A percentile compares a stretch with the other conserved stretches of the same genome.
Evolutionary conservation across 1,140 invertebrate genomes (phyloP).

Genomic region (Drosophila melanogaster): Release_6_plus_ISO1_MT NT_033777.3:29117501-29118000

Average conservation of each 20-base stretch:
- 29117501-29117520: constrained; percentile 84
- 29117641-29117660: constrained; percentile 89
- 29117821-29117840: constrained; percentile 73
- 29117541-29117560: constrained; percentile 92
- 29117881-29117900: constrained; percentile 88
- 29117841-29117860: constrained; percentile 87
- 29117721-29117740: constrained; percentile 87
- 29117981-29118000: constrained; percentile 88
- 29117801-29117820: constrained; percentile 80
- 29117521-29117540: constrained; percentile 91
- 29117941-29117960: constrained; percentile 73
- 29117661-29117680: constrained; percentile 89
- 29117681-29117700: constrained; percentile 93
- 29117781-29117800: constrained; percentile 88
- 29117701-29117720: constrained; percentile 92
- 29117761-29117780: constrained; percentile 89
- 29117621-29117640: constrained; percentile 91
- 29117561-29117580: constrained; percentile 91
- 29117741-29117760: constrained; percentile 90
- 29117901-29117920: background rate
- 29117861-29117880: constrained; percentile 87
- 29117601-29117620: constrained; percentile 90
- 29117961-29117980: constrained; percentile 88
- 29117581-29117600: constrained; percentile 91
- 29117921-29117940: background rate